phyloP scores from a whole-genome alignment of 1,140 invertebrate genomes.

The Drosophila kepulauana region DNA sequence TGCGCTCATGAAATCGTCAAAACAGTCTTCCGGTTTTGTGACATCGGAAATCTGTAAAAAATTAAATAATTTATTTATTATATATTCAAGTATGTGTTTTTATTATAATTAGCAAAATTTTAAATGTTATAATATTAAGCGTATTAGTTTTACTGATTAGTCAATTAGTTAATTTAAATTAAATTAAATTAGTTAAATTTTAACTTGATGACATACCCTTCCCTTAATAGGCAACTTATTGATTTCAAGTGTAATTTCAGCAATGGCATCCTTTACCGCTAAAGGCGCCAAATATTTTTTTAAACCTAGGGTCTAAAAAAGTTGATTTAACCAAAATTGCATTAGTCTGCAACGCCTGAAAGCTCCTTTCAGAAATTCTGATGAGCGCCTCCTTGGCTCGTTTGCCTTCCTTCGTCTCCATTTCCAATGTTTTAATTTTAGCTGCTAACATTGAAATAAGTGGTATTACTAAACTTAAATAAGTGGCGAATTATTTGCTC shows the following conservation, averaged over 20 bases:
- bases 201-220: neutral
- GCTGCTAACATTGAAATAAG: too few species aligned
- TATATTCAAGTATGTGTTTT: neutral
- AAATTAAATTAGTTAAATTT: neutral
- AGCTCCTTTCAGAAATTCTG: neutral
- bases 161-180: neutral
- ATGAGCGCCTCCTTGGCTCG: slow-evolving; percentile 5
- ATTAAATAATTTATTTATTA: neutral
- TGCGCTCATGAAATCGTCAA: neutral
- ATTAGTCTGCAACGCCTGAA: neutral
- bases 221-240: neutral
- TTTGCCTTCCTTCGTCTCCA: neutral
- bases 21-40: neutral
- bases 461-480: too few species aligned
- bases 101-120: neutral
- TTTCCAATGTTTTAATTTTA: neutral
- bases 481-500: too few species aligned
- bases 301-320: slow-evolving; percentile 5
- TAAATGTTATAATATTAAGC: neutral
- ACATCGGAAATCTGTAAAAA: slow-evolving; percentile 4
- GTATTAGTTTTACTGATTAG: neutral
- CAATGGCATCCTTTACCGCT: neutral
- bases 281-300: neutral
- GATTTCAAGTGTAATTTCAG: neutral
- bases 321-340: neutral